Percentiles rank a stretch among this genome's conserved stretches.
Conservation (phyloP, 2,113 vertebrate genomes). For the Oncorhynchus nerka region DNA sequence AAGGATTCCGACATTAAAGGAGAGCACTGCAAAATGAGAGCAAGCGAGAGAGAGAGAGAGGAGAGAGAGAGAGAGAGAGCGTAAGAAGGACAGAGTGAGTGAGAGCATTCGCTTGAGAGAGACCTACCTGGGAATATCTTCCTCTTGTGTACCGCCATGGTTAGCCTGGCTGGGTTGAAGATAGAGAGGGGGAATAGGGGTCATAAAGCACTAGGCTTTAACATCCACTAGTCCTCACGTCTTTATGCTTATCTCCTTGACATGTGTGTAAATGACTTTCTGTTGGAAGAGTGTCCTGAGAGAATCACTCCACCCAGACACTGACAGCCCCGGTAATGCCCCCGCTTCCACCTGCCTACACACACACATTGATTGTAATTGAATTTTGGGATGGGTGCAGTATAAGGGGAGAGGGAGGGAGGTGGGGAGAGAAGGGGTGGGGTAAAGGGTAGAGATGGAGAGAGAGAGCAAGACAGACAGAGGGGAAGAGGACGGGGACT, state of each 20-base stretch:
- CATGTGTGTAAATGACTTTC: slow-evolving; percentile 66
- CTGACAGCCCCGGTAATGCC: slow-evolving; percentile 59
- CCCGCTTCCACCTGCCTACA: slow-evolving; percentile 54
- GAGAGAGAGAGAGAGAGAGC: too few species aligned
- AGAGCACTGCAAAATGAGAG: too few species aligned
- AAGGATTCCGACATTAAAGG: too few species aligned
- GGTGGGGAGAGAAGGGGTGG: slow-evolving; percentile 22
- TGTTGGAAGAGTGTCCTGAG: slow-evolving; percentile 53
- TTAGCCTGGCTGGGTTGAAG: slow-evolving; percentile 1
- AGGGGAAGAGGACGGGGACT: slow-evolving; percentile 40
- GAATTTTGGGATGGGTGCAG: slow-evolving; percentile 69
- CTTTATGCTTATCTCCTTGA: slow-evolving; percentile 61
- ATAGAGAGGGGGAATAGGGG: slow-evolving; percentile 22
- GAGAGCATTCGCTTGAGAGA: not conserved
- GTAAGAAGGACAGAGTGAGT: not conserved
- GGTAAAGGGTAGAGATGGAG: not conserved
- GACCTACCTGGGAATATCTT: not conserved
- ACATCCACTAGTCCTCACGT: slow-evolving; percentile 45
- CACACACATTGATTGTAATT: slow-evolving; percentile 78
- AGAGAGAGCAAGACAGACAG: slow-evolving; percentile 52
- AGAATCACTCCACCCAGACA: slow-evolving; percentile 52
- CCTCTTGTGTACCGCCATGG: not conserved
- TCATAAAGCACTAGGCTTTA: slow-evolving; percentile 39
- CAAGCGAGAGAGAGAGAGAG: too few species aligned
- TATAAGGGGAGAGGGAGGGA: slow-evolving; percentile 49